Evolutionary conservation across 2,113 vertebrate species (phyloP), one percentile per base, ranked within the genome.

Genomic region (Alces alces): DNA sequence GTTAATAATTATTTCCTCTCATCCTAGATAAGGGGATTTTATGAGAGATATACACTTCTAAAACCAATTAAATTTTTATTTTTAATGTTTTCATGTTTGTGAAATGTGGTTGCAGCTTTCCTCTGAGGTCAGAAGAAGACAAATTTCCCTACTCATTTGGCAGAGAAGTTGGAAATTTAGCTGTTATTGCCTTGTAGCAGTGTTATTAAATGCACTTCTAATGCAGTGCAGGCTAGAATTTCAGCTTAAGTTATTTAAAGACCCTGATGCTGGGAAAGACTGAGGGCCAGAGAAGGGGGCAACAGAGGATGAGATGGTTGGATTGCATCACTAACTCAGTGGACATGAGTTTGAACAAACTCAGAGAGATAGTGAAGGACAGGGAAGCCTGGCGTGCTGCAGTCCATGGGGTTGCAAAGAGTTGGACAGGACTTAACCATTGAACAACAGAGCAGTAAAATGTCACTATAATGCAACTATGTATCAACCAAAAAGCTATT

Each of bases 361-460:
- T 43, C 39, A 76, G 7, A 23, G 70, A 76, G 39, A 43, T 15
- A 15, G 39, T 27, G 12, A 76, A 76, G 70, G 70, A 76, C 6
- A 76, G 70, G 3, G 23, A 76, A 43, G 70, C 21, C 36, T 76
- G 23, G 70, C 2, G 6, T 76, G 70, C 43, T 43, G 70, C 39
- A 76, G 23, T 76, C 39, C 39, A 43, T 15, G 70, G 39, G 39
- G 11, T 27, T 21, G 27, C 36, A 76, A 76, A 43, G 70, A 43
- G 21, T 43, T 3, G 0, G 39, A 76, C 21, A 15, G 0, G 39
- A 43, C 36, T 43, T 43, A 76, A 1, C 3, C 0, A 76, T 13
- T 25, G 23, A 43, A 76, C 23, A 76, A 43, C 2, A 76, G 39
- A 43, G 39, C 39, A 95, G 61, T 45, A 88, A 57, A 30, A 84